Evolutionary conservation across 2,113 vertebrate species (phyloP).

Genomic region (Orthochromis indermauri): DNA sequence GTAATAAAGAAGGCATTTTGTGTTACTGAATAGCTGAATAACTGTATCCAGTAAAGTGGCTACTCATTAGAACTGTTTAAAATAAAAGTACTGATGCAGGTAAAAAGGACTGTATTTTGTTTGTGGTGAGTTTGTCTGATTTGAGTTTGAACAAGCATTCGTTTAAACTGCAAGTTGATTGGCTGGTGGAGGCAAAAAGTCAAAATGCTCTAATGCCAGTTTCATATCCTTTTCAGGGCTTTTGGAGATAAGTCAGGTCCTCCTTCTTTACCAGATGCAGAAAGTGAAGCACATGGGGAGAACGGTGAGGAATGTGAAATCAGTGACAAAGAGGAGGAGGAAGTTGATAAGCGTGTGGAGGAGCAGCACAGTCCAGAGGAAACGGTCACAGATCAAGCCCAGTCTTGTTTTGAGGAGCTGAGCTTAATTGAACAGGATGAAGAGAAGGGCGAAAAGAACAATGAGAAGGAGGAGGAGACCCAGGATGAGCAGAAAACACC

Average conservation of each 20-base stretch:
- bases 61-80: neutral
- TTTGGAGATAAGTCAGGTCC: constrained; percentile 86
- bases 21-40: neutral
- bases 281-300: neutral
- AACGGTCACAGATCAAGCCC: constrained; percentile 8
- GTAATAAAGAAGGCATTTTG: neutral
- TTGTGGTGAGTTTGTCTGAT: neutral
- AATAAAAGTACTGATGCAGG: neutral
- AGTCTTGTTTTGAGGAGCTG: constrained; percentile 43
- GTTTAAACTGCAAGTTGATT: neutral
- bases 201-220: neutral
- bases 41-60: neutral
- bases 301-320: constrained; percentile 22
- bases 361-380: neutral
- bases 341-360: neutral
- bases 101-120: neutral
- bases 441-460: neutral
- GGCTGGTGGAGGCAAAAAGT: neutral
- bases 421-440: constrained; percentile 33
- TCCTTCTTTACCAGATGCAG: constrained; percentile 73
- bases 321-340: constrained; percentile 7
- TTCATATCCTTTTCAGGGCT: constrained; percentile 65
- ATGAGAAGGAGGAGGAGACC: constrained; percentile 31
- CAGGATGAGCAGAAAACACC: constrained; percentile 66
- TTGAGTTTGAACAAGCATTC: neutral